phyloP scores from a whole-genome alignment of 1,140 invertebrate species.

The Drosophila watanabei region DNA sequence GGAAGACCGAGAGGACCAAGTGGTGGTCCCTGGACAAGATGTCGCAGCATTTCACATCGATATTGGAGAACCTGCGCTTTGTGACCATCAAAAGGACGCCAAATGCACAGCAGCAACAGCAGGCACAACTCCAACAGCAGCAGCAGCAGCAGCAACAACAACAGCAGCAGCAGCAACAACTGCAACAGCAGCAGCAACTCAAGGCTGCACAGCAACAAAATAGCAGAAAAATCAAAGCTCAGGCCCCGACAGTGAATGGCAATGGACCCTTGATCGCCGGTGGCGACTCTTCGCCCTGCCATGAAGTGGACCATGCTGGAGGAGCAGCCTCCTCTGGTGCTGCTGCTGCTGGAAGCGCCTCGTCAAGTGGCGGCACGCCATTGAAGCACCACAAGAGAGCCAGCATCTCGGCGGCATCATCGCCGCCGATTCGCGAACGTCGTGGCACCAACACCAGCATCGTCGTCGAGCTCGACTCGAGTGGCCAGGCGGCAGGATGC shows the following conservation, averaged over 20 bases:
- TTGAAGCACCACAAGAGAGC: conserved; percentile 75
- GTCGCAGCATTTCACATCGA: conserved; percentile 85
- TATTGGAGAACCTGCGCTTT: conserved; percentile 84
- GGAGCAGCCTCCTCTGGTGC: conserved; percentile 11
- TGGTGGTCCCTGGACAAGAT: conserved; percentile 62
- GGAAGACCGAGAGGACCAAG: conserved; percentile 11
- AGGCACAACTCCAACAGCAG: conserved; percentile 53
- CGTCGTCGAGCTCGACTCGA: conserved; percentile 69
- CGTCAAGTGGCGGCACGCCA: conserved; percentile 51
- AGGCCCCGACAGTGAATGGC: conserved; percentile 62
- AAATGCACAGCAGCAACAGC: conserved; percentile 64
- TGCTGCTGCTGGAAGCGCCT: conserved; percentile 20
- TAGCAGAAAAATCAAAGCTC: conserved; percentile 68
- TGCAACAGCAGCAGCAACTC: conserved; percentile 45
- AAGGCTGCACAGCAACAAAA: conserved; percentile 56
- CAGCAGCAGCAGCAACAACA: conserved; percentile 36
- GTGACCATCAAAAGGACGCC: conserved; percentile 77
- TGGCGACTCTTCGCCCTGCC: conserved; percentile 45
- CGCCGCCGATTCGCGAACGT: conserved; percentile 56
- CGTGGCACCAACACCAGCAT: conserved; percentile 76
- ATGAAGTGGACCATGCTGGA: conserved; percentile 63
- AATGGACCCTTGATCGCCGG: conserved; percentile 57
- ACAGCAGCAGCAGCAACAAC: conserved; percentile 52
- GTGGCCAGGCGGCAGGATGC: conserved; percentile 20
- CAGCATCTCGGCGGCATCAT: conserved; percentile 69